Evolutionary conservation across 1,140 invertebrate genomes (phyloP), one percentile per base, ranked within the genome.

Genomic region (Manduca sexta): DNA sequence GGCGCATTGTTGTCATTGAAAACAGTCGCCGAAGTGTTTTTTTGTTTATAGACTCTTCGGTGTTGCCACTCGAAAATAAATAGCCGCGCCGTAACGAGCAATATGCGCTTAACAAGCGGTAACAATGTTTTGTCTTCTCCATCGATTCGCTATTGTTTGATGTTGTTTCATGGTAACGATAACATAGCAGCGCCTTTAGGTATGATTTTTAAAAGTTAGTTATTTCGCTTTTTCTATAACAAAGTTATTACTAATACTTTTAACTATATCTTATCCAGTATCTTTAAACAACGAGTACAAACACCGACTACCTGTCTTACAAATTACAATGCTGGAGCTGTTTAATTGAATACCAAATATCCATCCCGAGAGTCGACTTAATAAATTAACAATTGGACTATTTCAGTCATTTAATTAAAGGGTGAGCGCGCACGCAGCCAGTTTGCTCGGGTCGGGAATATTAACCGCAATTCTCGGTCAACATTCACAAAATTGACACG

Each of bases 401-500:
- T 80, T 80, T 77, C 67, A 76, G 75, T 76, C 72, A 80, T 83
- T 83, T 83, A 83, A 85, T 85, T 85, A 85, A 81, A 75, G 72
- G 71, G 68, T 74, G 69, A 62, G 75, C 67, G 71, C 60, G 72
- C 59, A 65, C 69, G 60, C 56, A 60, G 52, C 45, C 73, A 74
- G 69, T 67, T 72, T 72, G 62, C 53, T 48, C 71, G 75, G 80
- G 74, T 74, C 70, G 70, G 70, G 75, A 80, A 80, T 85, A 83
- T 85, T 83, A 83, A 85, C 82, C 82, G 72, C 79, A 83, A 85
- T 80, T 77, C 79, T 82, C 77, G 65, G 82, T 83, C 82, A 85
- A 85, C 80, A 85, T 85, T 83, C 76, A 75, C 76, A 79, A 82
- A 85, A 85, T 85, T 83, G 82, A 85, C 82, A 85, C 79, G 79